A percentile compares a stretch with the other conserved stretches of the same genome.
Conservation (phyloP, 2,888 invertebrate species). For the Ctenicera cuprea region DNA sequence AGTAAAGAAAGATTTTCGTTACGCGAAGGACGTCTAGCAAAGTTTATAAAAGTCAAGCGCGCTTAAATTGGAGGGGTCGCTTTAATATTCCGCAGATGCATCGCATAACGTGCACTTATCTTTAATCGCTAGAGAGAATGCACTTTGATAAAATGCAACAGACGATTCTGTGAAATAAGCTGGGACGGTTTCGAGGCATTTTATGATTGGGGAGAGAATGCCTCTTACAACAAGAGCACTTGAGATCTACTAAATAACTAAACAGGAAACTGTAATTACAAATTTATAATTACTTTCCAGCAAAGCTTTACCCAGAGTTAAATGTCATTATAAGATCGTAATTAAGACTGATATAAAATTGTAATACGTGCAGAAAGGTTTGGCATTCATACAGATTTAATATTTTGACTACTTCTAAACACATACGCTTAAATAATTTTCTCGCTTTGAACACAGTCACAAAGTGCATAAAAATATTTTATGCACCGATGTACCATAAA, state of each 20-base stretch:
- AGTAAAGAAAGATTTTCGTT: neutral
- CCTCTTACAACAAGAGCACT: neutral
- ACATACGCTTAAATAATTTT: no score
- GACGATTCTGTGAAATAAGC: neutral
- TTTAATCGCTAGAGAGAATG: neutral
- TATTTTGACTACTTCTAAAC: no score
- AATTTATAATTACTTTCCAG: slow-evolving; percentile 13
- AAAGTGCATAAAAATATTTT: no score
- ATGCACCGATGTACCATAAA: no score
- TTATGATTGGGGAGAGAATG: neutral
- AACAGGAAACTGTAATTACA: slow-evolving; percentile 1
- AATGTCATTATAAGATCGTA: no score
- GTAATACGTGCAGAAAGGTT: no score
- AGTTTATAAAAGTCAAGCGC: slow-evolving; percentile 7
- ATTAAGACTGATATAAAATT: no score
- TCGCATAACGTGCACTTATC: neutral
- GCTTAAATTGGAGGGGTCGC: neutral
- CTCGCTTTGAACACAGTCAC: no score
- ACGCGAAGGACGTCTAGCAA: slow-evolving; percentile 2
- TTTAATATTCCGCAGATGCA: slow-evolving; percentile 17
- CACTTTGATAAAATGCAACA: neutral
- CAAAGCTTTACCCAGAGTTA: no score
- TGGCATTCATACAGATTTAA: no score
- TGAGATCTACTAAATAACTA: neutral
- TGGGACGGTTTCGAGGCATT: neutral